Percentiles rank a stretch among this genome's conserved stretches.
Conservation (phyloP, 2,113 vertebrate species). For the Percina caprodes region DNA sequence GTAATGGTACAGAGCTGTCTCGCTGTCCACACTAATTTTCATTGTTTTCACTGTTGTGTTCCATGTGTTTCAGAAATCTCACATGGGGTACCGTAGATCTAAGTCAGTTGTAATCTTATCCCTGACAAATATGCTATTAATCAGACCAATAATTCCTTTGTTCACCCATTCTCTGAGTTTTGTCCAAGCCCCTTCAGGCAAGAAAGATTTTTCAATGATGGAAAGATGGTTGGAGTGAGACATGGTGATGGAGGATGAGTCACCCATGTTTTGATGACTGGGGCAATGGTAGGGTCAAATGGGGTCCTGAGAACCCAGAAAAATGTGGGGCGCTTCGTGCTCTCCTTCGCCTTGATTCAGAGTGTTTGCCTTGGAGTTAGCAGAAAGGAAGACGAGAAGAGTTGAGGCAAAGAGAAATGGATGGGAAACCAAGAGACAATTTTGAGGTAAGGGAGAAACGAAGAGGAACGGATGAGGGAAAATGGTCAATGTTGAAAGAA, state of each 20-base stretch:
- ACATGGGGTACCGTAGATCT: slow-evolving; percentile 34
- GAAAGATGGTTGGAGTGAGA: slow-evolving; percentile 39
- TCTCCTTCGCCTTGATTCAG: slow-evolving; percentile 41
- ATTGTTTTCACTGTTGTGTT: slow-evolving; percentile 43
- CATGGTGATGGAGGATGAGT: slow-evolving; percentile 47
- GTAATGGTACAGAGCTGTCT: slow-evolving; percentile 43
- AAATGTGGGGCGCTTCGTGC: slow-evolving; percentile 38
- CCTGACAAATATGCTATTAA: slow-evolving; percentile 55
- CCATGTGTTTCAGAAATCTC: slow-evolving; percentile 49
- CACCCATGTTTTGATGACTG: slow-evolving; percentile 53
- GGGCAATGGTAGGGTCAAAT: slow-evolving; percentile 71
- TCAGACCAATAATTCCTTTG: slow-evolving; percentile 52
- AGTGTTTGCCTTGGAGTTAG: slow-evolving; percentile 39
- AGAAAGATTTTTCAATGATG: slow-evolving; percentile 36
- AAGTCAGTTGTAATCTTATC: slow-evolving; percentile 37
- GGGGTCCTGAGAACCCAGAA: slow-evolving; percentile 80
- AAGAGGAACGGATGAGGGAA: slow-evolving; percentile 1
- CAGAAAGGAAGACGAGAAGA: slow-evolving; percentile 11
- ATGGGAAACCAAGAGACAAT: slow-evolving; percentile 14
- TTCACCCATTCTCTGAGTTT: slow-evolving; percentile 18
- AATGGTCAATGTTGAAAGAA: background rate
- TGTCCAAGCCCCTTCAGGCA: slow-evolving; percentile 33
- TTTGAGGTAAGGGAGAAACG: slow-evolving; percentile 1
- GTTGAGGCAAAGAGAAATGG: background rate
- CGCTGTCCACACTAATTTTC: slow-evolving; percentile 33